phyloP scores from a whole-genome alignment of 2,888 invertebrate genomes.

The Pammene fasciana region DNA sequence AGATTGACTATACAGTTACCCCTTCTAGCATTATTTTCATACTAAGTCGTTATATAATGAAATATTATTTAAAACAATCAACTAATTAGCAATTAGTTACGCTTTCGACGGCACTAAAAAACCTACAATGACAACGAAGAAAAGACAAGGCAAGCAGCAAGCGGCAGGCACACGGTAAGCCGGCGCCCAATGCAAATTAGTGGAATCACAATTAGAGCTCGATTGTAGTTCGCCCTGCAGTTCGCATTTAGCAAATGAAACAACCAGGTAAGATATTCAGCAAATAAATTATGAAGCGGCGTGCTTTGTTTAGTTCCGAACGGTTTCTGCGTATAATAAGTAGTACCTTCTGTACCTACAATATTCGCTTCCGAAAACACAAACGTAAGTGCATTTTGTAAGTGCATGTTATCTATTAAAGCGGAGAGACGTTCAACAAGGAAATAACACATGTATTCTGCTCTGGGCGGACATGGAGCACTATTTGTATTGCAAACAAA shows the following conservation, averaged over 20 bases:
- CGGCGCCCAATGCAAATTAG: constrained; percentile 73
- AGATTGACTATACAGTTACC: constrained; percentile 6
- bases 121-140: constrained; percentile 24
- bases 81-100: constrained; percentile 18
- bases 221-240: constrained; percentile 70
- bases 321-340: constrained; percentile 47
- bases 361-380: constrained; percentile 44
- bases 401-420: constrained; percentile 36
- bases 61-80: not conserved
- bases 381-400: constrained; percentile 43
- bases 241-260: constrained; percentile 73
- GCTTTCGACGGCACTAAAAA: constrained; percentile 12
- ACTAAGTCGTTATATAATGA: not conserved
- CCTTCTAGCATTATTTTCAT: not conserved
- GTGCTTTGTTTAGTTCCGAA: constrained; percentile 55
- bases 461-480: constrained; percentile 60
- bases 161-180: constrained; percentile 51
- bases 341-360: not conserved
- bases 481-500: constrained; percentile 75
- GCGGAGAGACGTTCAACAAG: constrained; percentile 46
- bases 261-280: constrained; percentile 66
- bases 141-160: constrained; percentile 46
- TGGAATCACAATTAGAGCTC: constrained; percentile 76
- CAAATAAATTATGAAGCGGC: constrained; percentile 65
- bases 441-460: constrained; percentile 57